Evolutionary conservation across 2,888 invertebrate genomes (phyloP).

Genomic region (Cistogaster globosa): DNA sequence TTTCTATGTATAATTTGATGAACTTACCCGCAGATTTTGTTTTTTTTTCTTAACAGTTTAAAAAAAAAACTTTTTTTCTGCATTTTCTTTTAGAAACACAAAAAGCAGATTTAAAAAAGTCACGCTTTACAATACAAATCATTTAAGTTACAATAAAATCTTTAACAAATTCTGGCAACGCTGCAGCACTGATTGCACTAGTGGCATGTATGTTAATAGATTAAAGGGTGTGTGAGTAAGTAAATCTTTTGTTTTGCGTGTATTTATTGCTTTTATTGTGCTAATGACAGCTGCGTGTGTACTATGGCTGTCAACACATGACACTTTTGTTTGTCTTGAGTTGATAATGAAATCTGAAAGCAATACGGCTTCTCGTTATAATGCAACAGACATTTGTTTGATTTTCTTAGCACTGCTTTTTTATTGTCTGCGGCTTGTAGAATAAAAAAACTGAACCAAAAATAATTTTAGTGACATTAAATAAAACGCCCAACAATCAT

Average conservation of each 20-base stretch:
- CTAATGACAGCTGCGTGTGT: conserved; percentile 68
- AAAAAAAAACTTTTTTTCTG: no score
- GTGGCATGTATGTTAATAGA: background rate
- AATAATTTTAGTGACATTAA: background rate
- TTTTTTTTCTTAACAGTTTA: no score
- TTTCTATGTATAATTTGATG: no score
- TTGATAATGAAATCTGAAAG: conserved; percentile 70
- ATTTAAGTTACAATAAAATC: background rate
- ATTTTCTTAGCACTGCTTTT: conserved; percentile 15
- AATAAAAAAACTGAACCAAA: conserved; percentile 5
- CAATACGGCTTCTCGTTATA: conserved; percentile 63
- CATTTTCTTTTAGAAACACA: no score
- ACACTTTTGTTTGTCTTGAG: conserved; percentile 68
- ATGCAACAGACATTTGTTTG: conserved; percentile 36
- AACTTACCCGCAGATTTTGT: no score
- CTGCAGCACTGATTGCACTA: background rate
- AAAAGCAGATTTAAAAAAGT: no score
- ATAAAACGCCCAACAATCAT: conserved; percentile 30
- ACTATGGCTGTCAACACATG: conserved; percentile 69
- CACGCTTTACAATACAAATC: no score
- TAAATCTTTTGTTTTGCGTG: background rate
- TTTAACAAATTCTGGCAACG: background rate
- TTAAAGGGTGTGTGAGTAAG: background rate
- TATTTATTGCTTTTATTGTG: conserved; percentile 43
- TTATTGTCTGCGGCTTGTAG: background rate